phyloP scores from a whole-genome alignment of 2,113 vertebrate genomes.

The Strix aluco region DNA sequence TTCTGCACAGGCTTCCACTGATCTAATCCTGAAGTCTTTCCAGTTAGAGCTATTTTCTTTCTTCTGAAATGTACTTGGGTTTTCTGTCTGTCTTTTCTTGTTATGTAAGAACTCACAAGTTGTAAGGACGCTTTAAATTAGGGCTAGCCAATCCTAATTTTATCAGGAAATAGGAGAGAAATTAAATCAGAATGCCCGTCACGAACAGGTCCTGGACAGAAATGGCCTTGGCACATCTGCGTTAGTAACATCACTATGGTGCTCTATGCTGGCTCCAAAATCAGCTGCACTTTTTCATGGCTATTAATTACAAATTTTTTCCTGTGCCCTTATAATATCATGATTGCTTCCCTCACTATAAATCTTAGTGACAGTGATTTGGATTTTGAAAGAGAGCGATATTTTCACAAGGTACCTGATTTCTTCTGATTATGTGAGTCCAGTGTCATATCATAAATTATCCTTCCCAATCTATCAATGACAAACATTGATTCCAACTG shows the following conservation, averaged over 20 bases:
- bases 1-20: background rate
- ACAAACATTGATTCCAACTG: conserved; percentile 51
- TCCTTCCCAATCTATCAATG: conserved; percentile 29
- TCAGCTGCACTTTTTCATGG: background rate
- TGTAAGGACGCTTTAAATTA: background rate
- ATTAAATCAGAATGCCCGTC: background rate
- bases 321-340: background rate
- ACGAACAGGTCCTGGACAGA: background rate
- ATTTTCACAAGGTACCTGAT: background rate
- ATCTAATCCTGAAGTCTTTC: background rate
- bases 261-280: background rate
- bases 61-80: background rate
- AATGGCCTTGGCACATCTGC: background rate
- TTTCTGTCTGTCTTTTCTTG: background rate
- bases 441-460: background rate
- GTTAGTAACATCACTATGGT: background rate
- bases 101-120: background rate
- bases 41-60: background rate
- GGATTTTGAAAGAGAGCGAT: background rate
- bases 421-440: background rate
- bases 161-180: background rate
- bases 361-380: background rate
- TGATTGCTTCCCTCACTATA: background rate
- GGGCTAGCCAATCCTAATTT: background rate
- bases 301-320: background rate